Percentiles rank a stretch among this genome's conserved stretches.
Conservation (phyloP, 2,797 vertebrate species). For the Xiphorhynchus erythropygius region DNA sequence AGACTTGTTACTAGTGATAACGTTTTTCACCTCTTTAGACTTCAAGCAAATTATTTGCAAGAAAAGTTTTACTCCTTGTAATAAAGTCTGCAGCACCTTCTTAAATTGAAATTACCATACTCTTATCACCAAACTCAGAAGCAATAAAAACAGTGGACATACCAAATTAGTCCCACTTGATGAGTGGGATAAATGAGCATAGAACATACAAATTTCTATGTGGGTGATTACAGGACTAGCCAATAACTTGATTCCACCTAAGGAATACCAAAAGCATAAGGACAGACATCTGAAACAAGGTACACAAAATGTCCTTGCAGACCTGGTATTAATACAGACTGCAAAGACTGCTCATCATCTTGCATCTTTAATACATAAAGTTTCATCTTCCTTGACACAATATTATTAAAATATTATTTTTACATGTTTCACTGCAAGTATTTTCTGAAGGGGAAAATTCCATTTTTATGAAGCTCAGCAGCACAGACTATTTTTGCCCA, state of each 20-base stretch:
- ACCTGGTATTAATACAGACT: not conserved
- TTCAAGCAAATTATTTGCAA: not conserved
- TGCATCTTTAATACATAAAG: not conserved
- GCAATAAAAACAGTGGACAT: not conserved
- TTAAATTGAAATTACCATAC: not conserved
- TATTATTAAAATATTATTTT: not conserved
- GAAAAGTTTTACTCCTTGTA: not conserved
- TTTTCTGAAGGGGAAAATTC: not conserved
- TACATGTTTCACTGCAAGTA: not conserved
- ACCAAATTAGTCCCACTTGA: not conserved
- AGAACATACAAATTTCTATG: not conserved
- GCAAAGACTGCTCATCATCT: not conserved
- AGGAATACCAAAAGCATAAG: not conserved
- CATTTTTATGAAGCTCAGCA: not conserved
- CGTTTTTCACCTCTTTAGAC: not conserved
- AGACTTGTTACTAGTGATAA: not conserved
- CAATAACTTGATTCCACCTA: not conserved
- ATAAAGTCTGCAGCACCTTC: not conserved
- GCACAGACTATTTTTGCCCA: not conserved
- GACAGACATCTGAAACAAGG: not conserved
- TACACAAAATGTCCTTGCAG: not conserved
- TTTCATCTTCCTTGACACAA: not conserved
- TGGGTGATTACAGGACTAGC: not conserved
- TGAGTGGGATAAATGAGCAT: not conserved
- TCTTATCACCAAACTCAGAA: not conserved